phyloP scores from a whole-genome alignment of 1,140 invertebrate species.

The Aphaenogaster floridana region DNA sequence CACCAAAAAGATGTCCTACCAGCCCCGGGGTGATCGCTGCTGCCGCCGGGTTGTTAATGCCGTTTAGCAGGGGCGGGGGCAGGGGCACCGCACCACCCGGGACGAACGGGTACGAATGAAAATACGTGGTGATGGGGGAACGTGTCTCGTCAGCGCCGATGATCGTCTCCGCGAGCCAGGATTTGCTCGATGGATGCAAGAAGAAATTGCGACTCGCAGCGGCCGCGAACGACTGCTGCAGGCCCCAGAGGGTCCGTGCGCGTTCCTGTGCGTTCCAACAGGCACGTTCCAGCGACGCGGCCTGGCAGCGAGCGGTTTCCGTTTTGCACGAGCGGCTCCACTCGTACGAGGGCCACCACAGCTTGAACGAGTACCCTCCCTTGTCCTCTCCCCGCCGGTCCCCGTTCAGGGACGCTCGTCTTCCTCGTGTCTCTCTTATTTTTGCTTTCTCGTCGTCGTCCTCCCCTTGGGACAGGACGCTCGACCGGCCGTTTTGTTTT shows the following conservation, averaged over 20 bases:
- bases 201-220: slow-evolving; percentile 65
- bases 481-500: slow-evolving; percentile 22
- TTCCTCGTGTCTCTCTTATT: slow-evolving; percentile 51
- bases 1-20: slow-evolving; percentile 81
- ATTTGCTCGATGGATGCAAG: slow-evolving; percentile 69
- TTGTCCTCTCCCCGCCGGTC: slow-evolving; percentile 23
- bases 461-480: slow-evolving; percentile 54
- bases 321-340: slow-evolving; percentile 65
- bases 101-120: slow-evolving; percentile 87
- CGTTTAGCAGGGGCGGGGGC: slow-evolving; percentile 80
- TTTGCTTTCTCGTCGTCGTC: slow-evolving; percentile 30
- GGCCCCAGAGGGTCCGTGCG: slow-evolving; percentile 69
- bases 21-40: slow-evolving; percentile 82
- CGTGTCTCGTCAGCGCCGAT: slow-evolving; percentile 79
- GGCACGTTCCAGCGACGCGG: slow-evolving; percentile 65
- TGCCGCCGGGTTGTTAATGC: slow-evolving; percentile 74
- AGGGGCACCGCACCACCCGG: slow-evolving; percentile 85
- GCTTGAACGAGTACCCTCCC: slow-evolving; percentile 59
- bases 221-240: slow-evolving; percentile 71
- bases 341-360: slow-evolving; percentile 73
- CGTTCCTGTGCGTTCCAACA: slow-evolving; percentile 68
- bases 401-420: slow-evolving; percentile 47
- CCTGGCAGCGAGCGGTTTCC: slow-evolving; percentile 69
- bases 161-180: slow-evolving; percentile 76
- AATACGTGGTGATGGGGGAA: slow-evolving; percentile 86